These are phyloP conservation scores for Eumerus sabulonum DNA, from an alignment of 2,888 invertebrate genomes.

Conservation along the genomic window DNA sequence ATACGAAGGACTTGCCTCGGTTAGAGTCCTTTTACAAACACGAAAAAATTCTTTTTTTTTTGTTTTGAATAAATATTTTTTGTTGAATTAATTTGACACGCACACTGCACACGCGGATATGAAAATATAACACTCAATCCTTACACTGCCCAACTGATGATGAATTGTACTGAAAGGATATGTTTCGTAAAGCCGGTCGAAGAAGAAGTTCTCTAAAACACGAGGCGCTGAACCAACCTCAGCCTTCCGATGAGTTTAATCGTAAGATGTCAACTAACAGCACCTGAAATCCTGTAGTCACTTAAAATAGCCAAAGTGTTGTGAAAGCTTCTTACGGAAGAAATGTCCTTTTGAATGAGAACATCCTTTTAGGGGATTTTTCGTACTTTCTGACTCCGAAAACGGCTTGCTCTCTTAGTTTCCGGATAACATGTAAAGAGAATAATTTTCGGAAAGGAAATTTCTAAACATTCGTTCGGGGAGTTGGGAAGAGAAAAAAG, in stretches of 20 bases:
- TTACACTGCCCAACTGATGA: slow-evolving; percentile 23
- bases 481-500: background rate
- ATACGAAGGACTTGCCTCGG: slow-evolving; percentile 14
- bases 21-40: slow-evolving; percentile 14
- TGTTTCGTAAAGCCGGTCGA: slow-evolving; percentile 61
- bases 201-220: background rate
- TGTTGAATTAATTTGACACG: slow-evolving; percentile 3
- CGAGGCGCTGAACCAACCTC: too few relatives aligned
- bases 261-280: slow-evolving; percentile 58
- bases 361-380: slow-evolving; percentile 2
- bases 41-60: too few relatives aligned
- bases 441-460: slow-evolving; percentile 37
- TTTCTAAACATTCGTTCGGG: slow-evolving; percentile 9
- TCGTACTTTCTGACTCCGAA: background rate
- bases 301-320: slow-evolving; percentile 5
- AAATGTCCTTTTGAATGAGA: slow-evolving; percentile 22
- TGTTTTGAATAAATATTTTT: background rate
- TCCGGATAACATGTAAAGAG: slow-evolving; percentile 52
- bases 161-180: slow-evolving; percentile 20
- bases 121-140: too few relatives aligned
- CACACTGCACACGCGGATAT: slow-evolving; percentile 4
- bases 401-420: slow-evolving; percentile 35
- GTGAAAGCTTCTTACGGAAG: slow-evolving; percentile 32
- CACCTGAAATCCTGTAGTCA: slow-evolving; percentile 12
- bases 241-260: slow-evolving; percentile 36